These are phyloP conservation scores for Leptopterna dolabrata DNA, from an alignment of 2,888 invertebrate species.

Conservation along the genomic window DNA sequence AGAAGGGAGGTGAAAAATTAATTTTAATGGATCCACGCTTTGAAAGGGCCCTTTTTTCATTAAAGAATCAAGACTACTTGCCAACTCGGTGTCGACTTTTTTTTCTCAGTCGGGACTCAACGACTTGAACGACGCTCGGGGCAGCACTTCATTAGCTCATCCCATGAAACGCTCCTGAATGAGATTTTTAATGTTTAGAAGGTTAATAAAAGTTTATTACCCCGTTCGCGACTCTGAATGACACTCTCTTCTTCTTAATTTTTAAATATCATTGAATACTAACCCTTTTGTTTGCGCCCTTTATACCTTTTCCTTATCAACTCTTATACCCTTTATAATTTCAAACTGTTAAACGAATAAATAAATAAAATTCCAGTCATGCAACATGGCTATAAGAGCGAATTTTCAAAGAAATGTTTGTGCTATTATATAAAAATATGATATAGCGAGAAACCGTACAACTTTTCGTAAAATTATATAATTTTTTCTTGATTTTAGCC, in stretches of 20 bases:
- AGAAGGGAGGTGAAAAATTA: slow-evolving; percentile 28
- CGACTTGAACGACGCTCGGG: slow-evolving; percentile 2
- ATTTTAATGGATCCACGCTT: background rate
- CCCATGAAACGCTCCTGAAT: slow-evolving; percentile 28
- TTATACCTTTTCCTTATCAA: background rate
- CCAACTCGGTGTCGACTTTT: background rate
- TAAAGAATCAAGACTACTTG: background rate
- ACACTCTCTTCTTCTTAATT: background rate
- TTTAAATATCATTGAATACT: background rate
- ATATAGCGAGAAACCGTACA: too few relatives aligned
- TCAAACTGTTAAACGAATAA: too few relatives aligned
- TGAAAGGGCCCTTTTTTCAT: background rate
- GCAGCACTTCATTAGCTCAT: slow-evolving; percentile 28
- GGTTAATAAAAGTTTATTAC: background rate
- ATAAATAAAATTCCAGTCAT: too few relatives aligned
- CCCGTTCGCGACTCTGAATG: background rate
- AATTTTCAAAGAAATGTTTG: too few relatives aligned
- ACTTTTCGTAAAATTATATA: too few relatives aligned
- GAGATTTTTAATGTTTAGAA: slow-evolving; percentile 27
- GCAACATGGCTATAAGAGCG: too few relatives aligned
- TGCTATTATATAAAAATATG: too few relatives aligned
- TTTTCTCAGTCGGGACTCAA: background rate
- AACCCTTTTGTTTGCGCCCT: background rate
- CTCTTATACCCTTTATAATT: too few relatives aligned
- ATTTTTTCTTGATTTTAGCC: too few relatives aligned